Conservation (phyloP, 2,888 invertebrate species). For the Pterobdella sp. region DNA sequence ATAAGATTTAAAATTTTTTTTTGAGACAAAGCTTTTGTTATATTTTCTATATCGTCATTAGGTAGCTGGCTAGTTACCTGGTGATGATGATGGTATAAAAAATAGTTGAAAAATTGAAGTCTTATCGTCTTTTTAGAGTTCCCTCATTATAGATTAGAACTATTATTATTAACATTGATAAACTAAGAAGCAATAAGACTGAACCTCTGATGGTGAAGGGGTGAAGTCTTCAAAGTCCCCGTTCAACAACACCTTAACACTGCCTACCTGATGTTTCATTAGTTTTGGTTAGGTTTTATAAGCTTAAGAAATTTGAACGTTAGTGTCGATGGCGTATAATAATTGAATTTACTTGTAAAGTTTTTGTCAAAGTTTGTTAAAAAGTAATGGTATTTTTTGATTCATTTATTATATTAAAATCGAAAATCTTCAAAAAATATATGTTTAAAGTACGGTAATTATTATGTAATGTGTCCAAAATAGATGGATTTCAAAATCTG, state of each 20-base stretch:
- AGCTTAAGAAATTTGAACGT: background rate
- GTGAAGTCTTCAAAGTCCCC: constrained; percentile 37
- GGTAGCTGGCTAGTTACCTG: background rate
- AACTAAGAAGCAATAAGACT: no score
- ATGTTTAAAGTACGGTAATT: background rate
- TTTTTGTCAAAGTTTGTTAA: background rate
- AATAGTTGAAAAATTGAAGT: no score
- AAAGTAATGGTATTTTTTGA: background rate
- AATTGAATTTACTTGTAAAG: background rate
- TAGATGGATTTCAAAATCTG: no score
- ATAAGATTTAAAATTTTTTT: background rate
- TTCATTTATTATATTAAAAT: background rate
- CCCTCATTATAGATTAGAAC: no score
- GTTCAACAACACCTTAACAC: constrained; percentile 30
- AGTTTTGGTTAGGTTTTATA: background rate
- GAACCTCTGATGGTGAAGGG: background rate
- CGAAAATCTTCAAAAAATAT: background rate
- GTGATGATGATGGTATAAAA: background rate
- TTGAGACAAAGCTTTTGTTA: background rate
- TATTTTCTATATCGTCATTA: no score
- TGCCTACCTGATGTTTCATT: background rate
- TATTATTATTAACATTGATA: no score
- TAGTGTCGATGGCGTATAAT: background rate
- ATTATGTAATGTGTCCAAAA: no score
- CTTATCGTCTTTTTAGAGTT: no score